Evolutionary conservation across 2,797 vertebrate genomes (phyloP).

Genomic region (Propithecus perrieri): DNA sequence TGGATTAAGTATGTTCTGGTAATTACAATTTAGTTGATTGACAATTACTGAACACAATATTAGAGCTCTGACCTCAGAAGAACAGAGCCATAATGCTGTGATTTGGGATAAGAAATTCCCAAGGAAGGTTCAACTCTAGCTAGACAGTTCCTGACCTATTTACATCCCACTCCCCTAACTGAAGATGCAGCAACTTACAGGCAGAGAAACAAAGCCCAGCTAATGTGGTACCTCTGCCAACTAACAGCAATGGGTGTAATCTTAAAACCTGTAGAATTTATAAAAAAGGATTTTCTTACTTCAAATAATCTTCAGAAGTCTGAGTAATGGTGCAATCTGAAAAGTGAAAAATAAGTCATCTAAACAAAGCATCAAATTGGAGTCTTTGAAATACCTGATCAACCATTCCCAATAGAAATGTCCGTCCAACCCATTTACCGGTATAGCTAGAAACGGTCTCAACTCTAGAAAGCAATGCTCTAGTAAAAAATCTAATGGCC

Average conservation of each 20-base stretch:
- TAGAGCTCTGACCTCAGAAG: constrained; percentile 6
- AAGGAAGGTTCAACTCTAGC: not conserved
- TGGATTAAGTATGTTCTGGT: not conserved
- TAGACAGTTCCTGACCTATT: not conserved
- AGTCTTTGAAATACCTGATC: not conserved
- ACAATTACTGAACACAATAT: not conserved
- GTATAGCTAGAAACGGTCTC: not conserved
- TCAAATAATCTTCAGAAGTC: constrained; percentile 86
- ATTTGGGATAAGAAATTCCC: not conserved
- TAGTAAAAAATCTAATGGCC: not conserved
- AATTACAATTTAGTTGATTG: not conserved
- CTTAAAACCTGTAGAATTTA: not conserved
- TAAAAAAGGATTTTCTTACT: constrained; percentile 76
- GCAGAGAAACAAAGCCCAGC: not conserved
- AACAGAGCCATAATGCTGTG: not conserved
- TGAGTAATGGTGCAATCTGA: constrained; percentile 91
- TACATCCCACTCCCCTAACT: not conserved
- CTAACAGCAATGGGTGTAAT: not conserved
- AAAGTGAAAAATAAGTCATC: constrained; percentile 67
- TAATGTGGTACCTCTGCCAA: not conserved
- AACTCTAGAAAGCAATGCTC: not conserved
- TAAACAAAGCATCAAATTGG: not conserved
- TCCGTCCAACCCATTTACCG: not conserved
- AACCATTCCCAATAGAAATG: not conserved
- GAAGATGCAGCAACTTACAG: not conserved